These are phyloP conservation scores for Rhingia rostrata DNA, from an alignment of 2,888 invertebrate genomes.

Conservation along the genomic window DNA sequence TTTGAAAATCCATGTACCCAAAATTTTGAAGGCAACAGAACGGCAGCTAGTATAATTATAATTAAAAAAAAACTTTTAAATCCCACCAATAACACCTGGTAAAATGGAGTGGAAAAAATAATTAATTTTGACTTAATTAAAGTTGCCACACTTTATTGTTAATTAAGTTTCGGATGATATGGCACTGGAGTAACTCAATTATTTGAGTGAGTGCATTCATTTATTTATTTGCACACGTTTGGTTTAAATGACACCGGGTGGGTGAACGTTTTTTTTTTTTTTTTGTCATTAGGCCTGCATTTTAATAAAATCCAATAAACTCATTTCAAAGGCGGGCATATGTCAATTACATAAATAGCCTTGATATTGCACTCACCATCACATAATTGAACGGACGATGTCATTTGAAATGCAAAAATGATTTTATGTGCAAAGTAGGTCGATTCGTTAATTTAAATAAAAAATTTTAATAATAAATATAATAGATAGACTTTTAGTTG, in stretches of 20 bases:
- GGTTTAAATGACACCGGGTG: slow-evolving; percentile 3
- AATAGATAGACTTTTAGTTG: too few relatives aligned
- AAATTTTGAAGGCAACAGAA: too few relatives aligned
- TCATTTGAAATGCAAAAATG: slow-evolving; percentile 32
- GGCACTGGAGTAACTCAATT: slow-evolving; percentile 58
- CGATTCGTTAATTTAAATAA: not conserved
- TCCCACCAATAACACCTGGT: too few relatives aligned
- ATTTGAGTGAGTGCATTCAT: slow-evolving; percentile 57
- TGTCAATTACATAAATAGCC: slow-evolving; percentile 51
- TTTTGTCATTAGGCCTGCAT: slow-evolving; percentile 51
- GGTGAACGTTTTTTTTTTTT: slow-evolving; percentile 43
- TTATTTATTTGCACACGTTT: slow-evolving; percentile 36
- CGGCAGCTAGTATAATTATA: too few relatives aligned
- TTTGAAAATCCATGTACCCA: too few relatives aligned
- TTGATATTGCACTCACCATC: slow-evolving; percentile 22
- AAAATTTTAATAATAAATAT: not conserved
- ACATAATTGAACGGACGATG: slow-evolving; percentile 35
- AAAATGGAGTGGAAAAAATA: too few relatives aligned
- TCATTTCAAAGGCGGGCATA: slow-evolving; percentile 38
- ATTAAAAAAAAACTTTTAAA: too few relatives aligned
- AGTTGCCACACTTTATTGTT: slow-evolving; percentile 43
- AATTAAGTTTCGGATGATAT: slow-evolving; percentile 28
- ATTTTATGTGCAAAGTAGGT: slow-evolving; percentile 11
- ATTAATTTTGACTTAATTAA: slow-evolving; percentile 6
- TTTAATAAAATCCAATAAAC: slow-evolving; percentile 49